Evolutionary conservation across 2,888 invertebrate genomes (phyloP).

Genomic region (Eilema caniola): DNA sequence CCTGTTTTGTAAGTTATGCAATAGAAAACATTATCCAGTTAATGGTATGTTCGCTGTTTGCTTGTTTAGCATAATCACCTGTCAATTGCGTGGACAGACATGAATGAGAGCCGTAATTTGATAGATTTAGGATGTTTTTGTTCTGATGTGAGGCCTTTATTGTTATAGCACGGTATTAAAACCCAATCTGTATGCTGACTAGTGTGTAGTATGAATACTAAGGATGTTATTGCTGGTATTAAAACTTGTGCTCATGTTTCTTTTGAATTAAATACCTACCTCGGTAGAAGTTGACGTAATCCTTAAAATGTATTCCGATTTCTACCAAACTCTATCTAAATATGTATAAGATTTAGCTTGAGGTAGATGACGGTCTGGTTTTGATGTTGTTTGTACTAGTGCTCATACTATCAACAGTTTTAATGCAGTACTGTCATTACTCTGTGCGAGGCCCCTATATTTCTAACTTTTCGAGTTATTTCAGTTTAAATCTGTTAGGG

Average conservation of each 20-base stretch:
- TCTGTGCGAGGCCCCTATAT: no score
- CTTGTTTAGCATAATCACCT: conserved; percentile 76
- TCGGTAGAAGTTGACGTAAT: no score
- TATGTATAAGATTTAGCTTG: background rate
- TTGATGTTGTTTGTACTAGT: no score
- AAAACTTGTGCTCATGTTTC: background rate
- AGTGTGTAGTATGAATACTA: background rate
- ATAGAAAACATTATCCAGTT: conserved; percentile 74
- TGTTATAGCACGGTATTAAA: background rate
- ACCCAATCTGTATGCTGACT: background rate
- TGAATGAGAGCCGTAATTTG: conserved; percentile 43
- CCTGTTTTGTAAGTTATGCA: conserved; percentile 80
- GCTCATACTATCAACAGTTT: no score
- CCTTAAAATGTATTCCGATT: no score
- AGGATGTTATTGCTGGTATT: background rate
- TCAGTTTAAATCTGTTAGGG: no score
- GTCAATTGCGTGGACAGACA: conserved; percentile 65
- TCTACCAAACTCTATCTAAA: background rate
- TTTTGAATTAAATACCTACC: background rate
- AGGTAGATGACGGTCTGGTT: no score
- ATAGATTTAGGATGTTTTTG: conserved; percentile 46
- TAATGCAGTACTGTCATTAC: no score
- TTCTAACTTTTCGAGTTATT: no score
- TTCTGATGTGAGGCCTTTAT: conserved; percentile 14
- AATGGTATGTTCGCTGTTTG: conserved; percentile 66